These are phyloP conservation scores for Frankliniella intonsa DNA, from an alignment of 2,888 invertebrate species.

Conservation along the genomic window DNA sequence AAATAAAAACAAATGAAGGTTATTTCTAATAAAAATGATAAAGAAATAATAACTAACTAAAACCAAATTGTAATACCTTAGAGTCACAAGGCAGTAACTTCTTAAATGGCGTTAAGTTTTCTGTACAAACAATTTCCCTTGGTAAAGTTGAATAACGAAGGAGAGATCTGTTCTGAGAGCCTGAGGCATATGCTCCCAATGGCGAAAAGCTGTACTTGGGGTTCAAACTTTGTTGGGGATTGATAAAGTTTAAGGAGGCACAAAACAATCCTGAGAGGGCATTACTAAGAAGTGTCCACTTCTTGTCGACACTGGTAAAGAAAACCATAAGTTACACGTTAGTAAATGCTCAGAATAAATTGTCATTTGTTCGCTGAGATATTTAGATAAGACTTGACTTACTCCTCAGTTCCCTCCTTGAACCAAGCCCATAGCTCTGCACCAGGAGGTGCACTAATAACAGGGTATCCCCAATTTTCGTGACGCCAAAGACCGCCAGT, in stretches of 20 bases:
- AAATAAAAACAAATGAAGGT: not conserved
- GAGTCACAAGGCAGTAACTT: constrained; percentile 93
- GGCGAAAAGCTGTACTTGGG: constrained; percentile 82
- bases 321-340: not conserved
- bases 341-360: constrained; percentile 25
- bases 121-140: constrained; percentile 95
- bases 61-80: constrained; percentile 49
- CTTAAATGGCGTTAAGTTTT: constrained; percentile 98
- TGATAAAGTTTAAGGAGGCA: constrained; percentile 92
- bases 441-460: constrained; percentile 83
- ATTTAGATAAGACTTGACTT: constrained; percentile 37
- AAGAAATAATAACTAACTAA: not conserved
- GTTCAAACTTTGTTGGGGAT: constrained; percentile 72
- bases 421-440: constrained; percentile 96
- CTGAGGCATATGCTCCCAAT: constrained; percentile 53
- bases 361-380: not conserved
- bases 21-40: not conserved
- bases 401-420: constrained; percentile 55
- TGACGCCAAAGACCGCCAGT: constrained; percentile 94
- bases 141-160: constrained; percentile 86
- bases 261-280: constrained; percentile 93
- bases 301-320: constrained; percentile 62
- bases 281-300: constrained; percentile 85
- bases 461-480: constrained; percentile 91
- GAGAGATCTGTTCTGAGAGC: constrained; percentile 52